phyloP scores from a whole-genome alignment of 2,888 invertebrate genomes.

The Merodon equestris region DNA sequence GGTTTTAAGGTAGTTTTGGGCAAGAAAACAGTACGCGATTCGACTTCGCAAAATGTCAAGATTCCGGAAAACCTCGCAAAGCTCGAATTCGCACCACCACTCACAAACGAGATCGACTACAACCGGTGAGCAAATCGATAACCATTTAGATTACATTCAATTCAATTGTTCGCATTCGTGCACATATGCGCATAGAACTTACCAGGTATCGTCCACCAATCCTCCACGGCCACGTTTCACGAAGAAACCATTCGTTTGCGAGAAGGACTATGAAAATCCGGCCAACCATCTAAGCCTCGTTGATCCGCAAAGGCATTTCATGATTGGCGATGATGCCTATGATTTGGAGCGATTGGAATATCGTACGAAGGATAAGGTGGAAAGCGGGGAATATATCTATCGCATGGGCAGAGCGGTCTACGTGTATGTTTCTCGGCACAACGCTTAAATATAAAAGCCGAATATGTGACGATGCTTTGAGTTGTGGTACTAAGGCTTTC shows the following conservation, averaged over 20 bases:
- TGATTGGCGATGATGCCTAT: slow-evolving; percentile 72
- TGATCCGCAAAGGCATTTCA: slow-evolving; percentile 71
- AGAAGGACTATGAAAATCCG: slow-evolving; percentile 67
- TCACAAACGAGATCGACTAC: slow-evolving; percentile 60
- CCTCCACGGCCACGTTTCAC: slow-evolving; percentile 71
- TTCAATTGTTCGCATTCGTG: no score
- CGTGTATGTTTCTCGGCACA: slow-evolving; percentile 67
- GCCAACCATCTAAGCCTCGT: slow-evolving; percentile 63
- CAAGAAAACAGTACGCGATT: slow-evolving; percentile 19
- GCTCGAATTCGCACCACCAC: slow-evolving; percentile 7
- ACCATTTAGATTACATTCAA: background rate
- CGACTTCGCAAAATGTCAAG: background rate
- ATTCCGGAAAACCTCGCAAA: background rate
- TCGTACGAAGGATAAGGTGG: slow-evolving; percentile 30
- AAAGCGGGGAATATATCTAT: slow-evolving; percentile 69
- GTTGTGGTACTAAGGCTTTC: background rate
- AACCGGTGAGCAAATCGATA: slow-evolving; percentile 30
- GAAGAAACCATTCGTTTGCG: slow-evolving; percentile 63
- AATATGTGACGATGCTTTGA: no score
- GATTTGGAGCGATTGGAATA: slow-evolving; percentile 71
- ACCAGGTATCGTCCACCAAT: slow-evolving; percentile 69
- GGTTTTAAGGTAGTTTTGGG: slow-evolving; percentile 69
- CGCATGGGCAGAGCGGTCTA: slow-evolving; percentile 71
- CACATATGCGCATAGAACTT: slow-evolving; percentile 55
- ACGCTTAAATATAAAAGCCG: background rate